These are phyloP conservation scores for Peromyscus californicus DNA, from an alignment of 2,113 vertebrate genomes.

Conservation along the genomic window DNA sequence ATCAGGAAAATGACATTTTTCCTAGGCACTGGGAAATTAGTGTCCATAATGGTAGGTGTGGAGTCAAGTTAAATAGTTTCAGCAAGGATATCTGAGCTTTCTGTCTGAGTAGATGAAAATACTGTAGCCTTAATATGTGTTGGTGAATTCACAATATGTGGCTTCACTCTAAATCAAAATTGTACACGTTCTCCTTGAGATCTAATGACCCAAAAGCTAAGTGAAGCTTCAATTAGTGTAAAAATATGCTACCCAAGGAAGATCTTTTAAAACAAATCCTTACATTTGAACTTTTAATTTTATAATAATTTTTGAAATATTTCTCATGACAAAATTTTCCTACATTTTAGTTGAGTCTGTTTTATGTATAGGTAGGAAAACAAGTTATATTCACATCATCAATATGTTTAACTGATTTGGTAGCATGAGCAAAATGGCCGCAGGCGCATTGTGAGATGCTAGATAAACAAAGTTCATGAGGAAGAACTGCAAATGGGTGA, in stretches of 20 bases:
- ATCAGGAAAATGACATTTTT: background rate
- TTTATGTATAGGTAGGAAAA: background rate
- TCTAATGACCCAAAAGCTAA: background rate
- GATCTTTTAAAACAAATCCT: background rate
- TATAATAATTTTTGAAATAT: background rate
- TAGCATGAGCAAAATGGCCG: background rate
- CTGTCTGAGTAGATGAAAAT: background rate
- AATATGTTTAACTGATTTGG: background rate
- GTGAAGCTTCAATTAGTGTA: background rate
- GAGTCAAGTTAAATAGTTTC: background rate
- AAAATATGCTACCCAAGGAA: background rate
- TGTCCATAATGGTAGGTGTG: rapidly evolving
- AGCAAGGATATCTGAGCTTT: background rate
- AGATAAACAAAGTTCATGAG: background rate
- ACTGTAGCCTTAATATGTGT: background rate
- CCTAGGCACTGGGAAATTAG: background rate
- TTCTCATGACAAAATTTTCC: background rate
- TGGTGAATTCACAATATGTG: background rate
- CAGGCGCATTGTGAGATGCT: background rate
- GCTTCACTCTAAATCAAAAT: background rate
- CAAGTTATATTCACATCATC: background rate
- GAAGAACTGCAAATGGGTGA: background rate
- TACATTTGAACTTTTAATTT: background rate
- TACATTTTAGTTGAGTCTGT: background rate
- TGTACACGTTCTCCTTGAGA: background rate